Evolutionary conservation across 2,888 invertebrate species (phyloP).

Genomic region (Timandra comae): DNA sequence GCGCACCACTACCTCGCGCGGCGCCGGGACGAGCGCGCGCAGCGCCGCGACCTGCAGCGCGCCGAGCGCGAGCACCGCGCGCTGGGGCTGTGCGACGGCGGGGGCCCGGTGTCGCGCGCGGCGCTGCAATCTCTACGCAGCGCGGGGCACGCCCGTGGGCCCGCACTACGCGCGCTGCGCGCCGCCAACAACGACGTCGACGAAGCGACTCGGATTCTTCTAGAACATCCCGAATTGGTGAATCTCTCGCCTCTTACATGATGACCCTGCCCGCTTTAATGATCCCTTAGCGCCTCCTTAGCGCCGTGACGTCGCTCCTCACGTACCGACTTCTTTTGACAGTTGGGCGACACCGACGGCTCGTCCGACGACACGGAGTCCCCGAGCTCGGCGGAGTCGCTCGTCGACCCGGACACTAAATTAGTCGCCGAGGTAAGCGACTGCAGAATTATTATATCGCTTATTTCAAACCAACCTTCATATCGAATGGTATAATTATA

Average conservation of each 20-base stretch:
- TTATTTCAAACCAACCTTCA: too few relatives aligned
- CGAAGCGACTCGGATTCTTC: conserved; percentile 79
- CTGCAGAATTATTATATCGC: too few relatives aligned
- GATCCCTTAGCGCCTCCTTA: too few relatives aligned
- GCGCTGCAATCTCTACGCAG: conserved; percentile 81
- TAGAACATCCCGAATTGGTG: conserved; percentile 77
- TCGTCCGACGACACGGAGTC: conserved; percentile 33
- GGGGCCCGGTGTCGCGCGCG: conserved; percentile 78
- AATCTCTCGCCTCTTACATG: conserved; percentile 5
- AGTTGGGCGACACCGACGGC: conserved; percentile 35
- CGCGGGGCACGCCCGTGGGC: conserved; percentile 65
- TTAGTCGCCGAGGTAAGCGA: conserved; percentile 48
- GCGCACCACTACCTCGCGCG: conserved; percentile 82
- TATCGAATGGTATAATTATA: too few relatives aligned
- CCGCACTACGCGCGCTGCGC: conserved; percentile 79
- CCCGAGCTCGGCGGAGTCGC: conserved; percentile 38
- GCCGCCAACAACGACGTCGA: conserved; percentile 82
- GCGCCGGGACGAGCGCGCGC: conserved; percentile 63
- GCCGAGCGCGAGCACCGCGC: conserved; percentile 73
- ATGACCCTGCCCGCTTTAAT: neutral
- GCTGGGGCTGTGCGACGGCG: conserved; percentile 45
- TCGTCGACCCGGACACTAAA: conserved; percentile 40
- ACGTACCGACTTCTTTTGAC: conserved; percentile 3
- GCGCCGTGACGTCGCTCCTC: too few relatives aligned
- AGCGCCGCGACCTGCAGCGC: conserved; percentile 41